Evolutionary conservation across 2,888 invertebrate species (phyloP).

Genomic region (Petrophora chlorosata): DNA sequence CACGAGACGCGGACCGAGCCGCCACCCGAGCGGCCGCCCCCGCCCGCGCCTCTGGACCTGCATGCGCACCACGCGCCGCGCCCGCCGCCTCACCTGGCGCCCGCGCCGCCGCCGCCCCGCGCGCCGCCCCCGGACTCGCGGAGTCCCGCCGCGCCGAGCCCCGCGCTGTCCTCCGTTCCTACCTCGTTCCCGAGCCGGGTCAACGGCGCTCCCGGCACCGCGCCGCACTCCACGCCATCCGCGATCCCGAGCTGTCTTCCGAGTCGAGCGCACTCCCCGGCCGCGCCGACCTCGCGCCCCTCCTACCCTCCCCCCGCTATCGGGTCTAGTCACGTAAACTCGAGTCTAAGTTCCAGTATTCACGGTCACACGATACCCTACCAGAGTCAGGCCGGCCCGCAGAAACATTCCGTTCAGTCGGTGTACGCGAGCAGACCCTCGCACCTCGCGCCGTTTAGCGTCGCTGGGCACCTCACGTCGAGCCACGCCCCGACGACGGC

Average conservation of each 20-base stretch:
- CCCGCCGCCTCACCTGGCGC: conserved; percentile 58
- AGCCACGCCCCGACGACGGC: conserved; percentile 70
- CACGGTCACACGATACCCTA: conserved; percentile 73
- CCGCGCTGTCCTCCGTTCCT: conserved; percentile 66
- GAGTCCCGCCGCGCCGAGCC: conserved; percentile 48
- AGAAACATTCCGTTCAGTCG: conserved; percentile 78
- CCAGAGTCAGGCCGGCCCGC: conserved; percentile 76
- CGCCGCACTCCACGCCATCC: conserved; percentile 61
- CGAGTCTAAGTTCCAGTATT: conserved; percentile 75
- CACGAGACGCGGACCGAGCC: conserved; percentile 83
- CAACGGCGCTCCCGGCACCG: conserved; percentile 56
- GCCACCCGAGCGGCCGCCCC: conserved; percentile 56
- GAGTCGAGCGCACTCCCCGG: conserved; percentile 69
- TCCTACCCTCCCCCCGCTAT: conserved; percentile 72
- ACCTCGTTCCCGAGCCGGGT: conserved; percentile 70
- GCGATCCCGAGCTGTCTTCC: conserved; percentile 72
- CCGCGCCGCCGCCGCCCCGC: conserved; percentile 64
- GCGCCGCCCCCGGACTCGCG: conserved; percentile 64
- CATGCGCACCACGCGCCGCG: conserved; percentile 66
- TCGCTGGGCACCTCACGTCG: conserved; percentile 75
- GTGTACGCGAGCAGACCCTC: conserved; percentile 70
- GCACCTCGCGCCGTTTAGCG: conserved; percentile 72
- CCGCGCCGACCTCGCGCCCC: conserved; percentile 66
- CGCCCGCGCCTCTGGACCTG: conserved; percentile 68
- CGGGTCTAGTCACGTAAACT: conserved; percentile 81